Evolutionary conservation across 2,113 vertebrate species (phyloP).

Genomic region (Megatriorchis doriae): DNA sequence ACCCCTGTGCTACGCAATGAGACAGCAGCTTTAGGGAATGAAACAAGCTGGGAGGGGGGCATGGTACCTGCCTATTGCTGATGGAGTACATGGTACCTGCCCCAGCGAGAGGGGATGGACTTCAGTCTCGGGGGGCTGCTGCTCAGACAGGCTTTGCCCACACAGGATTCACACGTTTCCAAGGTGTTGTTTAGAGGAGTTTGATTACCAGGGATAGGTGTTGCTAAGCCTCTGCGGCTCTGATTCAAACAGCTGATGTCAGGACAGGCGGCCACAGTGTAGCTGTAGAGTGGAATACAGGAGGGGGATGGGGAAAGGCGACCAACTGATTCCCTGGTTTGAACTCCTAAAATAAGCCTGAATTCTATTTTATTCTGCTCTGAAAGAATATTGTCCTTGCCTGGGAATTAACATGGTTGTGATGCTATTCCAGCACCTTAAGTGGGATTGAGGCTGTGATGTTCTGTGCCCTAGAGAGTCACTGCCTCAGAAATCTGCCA

Average conservation of each 20-base stretch:
- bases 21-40: background rate
- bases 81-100: background rate
- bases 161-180: background rate
- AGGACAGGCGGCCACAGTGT: background rate
- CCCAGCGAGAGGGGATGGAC: background rate
- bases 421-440: constrained; percentile 21
- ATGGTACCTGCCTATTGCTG: background rate
- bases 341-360: constrained; percentile 21
- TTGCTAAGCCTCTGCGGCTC: background rate
- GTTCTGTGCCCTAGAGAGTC: constrained; percentile 14
- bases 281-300: background rate
- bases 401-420: background rate
- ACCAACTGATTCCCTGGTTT: background rate
- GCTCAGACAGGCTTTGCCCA: background rate
- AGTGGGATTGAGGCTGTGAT: constrained; percentile 28
- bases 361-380: constrained; percentile 19
- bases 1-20: background rate
- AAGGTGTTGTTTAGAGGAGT: background rate
- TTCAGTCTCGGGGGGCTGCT: background rate
- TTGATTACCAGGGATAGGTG: background rate
- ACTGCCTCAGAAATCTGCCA: background rate
- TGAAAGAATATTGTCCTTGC: background rate
- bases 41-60: background rate
- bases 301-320: background rate
- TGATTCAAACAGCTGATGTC: background rate